These are phyloP conservation scores for Microtus agrestis DNA, from an alignment of 2,797 vertebrate species.

Conservation along the genomic window DNA sequence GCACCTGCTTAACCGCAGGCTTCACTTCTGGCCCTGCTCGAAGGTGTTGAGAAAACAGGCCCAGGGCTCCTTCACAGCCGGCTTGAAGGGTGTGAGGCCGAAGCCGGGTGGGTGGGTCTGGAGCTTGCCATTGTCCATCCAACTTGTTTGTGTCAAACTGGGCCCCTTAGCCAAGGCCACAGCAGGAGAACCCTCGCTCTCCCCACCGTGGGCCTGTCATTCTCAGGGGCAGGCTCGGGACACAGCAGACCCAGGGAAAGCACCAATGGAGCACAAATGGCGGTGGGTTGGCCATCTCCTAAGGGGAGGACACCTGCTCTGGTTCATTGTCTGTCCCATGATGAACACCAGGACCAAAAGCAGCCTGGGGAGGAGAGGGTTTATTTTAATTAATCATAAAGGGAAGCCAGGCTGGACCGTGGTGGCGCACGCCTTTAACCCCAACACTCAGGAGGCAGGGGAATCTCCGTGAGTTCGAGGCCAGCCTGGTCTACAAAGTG, in stretches of 20 bases:
- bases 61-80: conserved; percentile 95
- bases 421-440: not conserved
- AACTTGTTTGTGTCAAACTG: conserved; percentile 94
- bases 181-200: not conserved
- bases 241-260: not conserved
- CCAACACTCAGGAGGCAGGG: not conserved
- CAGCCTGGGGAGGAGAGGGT: not conserved
- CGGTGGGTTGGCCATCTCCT: not conserved
- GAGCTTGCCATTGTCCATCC: conserved; percentile 93
- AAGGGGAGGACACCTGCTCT: not conserved
- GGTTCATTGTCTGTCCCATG: not conserved
- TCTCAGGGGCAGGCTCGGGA: not conserved
- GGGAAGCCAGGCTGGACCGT: not conserved
- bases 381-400: not conserved
- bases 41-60: conserved; percentile 94
- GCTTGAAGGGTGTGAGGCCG: conserved; percentile 93
- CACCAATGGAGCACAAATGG: not conserved
- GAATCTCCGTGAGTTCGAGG: not conserved
- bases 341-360: not conserved
- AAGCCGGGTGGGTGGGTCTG: conserved; percentile 91
- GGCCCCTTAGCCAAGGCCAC: conserved; percentile 78
- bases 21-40: conserved; percentile 91
- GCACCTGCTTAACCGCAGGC: fast-evolving
- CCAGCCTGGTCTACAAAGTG: not conserved
- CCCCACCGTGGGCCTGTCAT: not conserved